Evolutionary conservation across 2,888 invertebrate species (phyloP).

Genomic region (Therioaphis trifolii): DNA sequence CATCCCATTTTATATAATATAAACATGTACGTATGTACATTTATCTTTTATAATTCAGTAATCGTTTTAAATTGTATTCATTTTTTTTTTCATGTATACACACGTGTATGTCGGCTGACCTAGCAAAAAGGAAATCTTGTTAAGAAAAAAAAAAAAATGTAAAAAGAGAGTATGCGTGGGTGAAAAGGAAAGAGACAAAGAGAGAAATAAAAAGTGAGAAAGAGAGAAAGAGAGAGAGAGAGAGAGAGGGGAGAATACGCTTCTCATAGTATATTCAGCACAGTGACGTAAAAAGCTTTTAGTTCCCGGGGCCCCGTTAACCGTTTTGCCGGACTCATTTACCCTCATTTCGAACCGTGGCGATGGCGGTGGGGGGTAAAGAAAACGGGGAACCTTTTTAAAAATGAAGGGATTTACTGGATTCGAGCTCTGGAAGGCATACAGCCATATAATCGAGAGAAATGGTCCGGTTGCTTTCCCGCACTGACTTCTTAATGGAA

Average conservation of each 20-base stretch:
- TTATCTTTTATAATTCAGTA: background rate
- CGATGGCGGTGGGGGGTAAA: constrained; percentile 12
- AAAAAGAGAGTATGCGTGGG: background rate
- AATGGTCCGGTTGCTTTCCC: constrained; percentile 60
- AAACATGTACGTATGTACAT: background rate
- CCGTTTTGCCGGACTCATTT: constrained; percentile 63
- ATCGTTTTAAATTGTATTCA: constrained; percentile 4
- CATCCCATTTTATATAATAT: background rate
- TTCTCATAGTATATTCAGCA: constrained; percentile 62
- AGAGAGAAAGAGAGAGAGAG: background rate
- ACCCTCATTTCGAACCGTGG: constrained; percentile 55
- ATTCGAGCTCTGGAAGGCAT: constrained; percentile 58
- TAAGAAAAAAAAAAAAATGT: constrained; percentile 12
- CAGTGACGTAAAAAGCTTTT: constrained; percentile 62
- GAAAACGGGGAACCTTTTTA: constrained; percentile 62
- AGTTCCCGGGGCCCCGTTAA: constrained; percentile 57
- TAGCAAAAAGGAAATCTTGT: constrained; percentile 38
- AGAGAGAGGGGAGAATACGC: constrained; percentile 1
- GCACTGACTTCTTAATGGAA: constrained; percentile 61
- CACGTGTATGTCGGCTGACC: background rate
- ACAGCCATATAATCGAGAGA: constrained; percentile 61
- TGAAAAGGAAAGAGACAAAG: background rate
- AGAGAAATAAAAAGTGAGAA: background rate
- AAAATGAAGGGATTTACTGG: constrained; percentile 63
- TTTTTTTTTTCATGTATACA: background rate